Percentiles rank a stretch among this genome's conserved stretches.
phyloP scores from a whole-genome alignment of 2,888 invertebrate species.

The Scaptomyza parva region DNA sequence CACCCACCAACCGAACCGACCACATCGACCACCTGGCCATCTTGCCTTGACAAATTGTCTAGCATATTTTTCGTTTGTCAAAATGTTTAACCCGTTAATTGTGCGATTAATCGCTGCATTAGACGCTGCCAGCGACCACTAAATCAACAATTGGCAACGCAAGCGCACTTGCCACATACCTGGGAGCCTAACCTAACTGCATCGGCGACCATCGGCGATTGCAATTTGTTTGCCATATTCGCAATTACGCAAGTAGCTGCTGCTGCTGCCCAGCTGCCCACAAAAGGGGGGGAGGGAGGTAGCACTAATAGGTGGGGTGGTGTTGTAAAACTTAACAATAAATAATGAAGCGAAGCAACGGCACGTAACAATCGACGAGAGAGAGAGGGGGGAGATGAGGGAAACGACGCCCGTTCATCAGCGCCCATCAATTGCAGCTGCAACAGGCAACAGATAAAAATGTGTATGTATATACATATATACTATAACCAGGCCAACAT shows the following conservation, averaged over 20 bases:
- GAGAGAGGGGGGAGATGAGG: slow-evolving; percentile 1
- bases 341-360: slow-evolving; percentile 60
- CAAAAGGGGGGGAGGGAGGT: slow-evolving; percentile 7
- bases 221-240: slow-evolving; percentile 65
- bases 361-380: slow-evolving; percentile 54
- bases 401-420: slow-evolving; percentile 59
- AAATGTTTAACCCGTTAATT: slow-evolving; percentile 73
- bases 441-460: slow-evolving; percentile 28
- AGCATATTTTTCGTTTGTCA: slow-evolving; percentile 66
- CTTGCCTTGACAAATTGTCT: slow-evolving; percentile 60
- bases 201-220: slow-evolving; percentile 43
- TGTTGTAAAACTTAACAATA: slow-evolving; percentile 39
- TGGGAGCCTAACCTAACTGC: slow-evolving; percentile 23
- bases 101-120: slow-evolving; percentile 69
- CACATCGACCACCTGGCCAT: slow-evolving; percentile 36
- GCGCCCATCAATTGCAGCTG: slow-evolving; percentile 40
- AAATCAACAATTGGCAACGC: slow-evolving; percentile 76
- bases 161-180: slow-evolving; percentile 23
- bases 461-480: too few species aligned
- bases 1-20: slow-evolving; percentile 39
- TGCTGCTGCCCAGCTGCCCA: slow-evolving; percentile 37
- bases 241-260: slow-evolving; percentile 53
- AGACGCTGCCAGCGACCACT: slow-evolving; percentile 55
- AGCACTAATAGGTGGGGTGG: not conserved
- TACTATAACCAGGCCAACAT: slow-evolving; percentile 15